These are phyloP conservation scores for Magallana nippona DNA, from an alignment of 2,888 invertebrate species.

Conservation along the genomic window DNA sequence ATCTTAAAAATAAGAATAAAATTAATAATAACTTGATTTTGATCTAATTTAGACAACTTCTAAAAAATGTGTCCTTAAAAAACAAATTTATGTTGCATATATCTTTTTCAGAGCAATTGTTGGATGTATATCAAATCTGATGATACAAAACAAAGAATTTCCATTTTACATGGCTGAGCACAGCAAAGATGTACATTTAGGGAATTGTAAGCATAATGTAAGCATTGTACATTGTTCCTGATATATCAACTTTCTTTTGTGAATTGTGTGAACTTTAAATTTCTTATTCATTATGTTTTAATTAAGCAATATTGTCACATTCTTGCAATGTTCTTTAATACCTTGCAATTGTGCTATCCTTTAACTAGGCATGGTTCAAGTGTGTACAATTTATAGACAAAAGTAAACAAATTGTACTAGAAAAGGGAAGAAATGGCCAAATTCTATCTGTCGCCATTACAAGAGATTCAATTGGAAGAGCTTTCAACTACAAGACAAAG, in stretches of 20 bases:
- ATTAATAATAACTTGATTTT: too few species aligned
- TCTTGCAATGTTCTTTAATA: too few species aligned
- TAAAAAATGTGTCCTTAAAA: too few species aligned
- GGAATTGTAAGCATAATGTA: conserved; percentile 48
- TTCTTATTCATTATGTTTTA: not conserved
- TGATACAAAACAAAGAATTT: conserved; percentile 40
- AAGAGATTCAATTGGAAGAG: conserved; percentile 40
- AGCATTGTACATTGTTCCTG: conserved; percentile 2
- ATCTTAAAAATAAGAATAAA: too few species aligned
- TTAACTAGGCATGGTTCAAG: conserved; percentile 44
- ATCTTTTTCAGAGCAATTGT: conserved; percentile 35
- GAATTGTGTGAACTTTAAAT: not conserved
- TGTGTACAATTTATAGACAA: conserved; percentile 45
- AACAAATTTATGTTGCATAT: too few species aligned
- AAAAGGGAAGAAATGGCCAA: conserved; percentile 1
- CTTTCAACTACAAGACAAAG: conserved; percentile 43
- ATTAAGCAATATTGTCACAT: too few species aligned
- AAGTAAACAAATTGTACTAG: conserved; percentile 40
- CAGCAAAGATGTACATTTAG: conserved; percentile 44
- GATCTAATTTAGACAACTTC: too few species aligned
- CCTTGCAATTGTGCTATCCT: too few species aligned
- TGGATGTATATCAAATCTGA: conserved; percentile 46
- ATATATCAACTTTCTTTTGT: not conserved
- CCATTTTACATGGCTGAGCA: conserved; percentile 44
- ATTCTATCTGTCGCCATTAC: conserved; percentile 36